Conservation (phyloP, 2,888 invertebrate genomes). For the Pachliopta kotzebuea region DNA sequence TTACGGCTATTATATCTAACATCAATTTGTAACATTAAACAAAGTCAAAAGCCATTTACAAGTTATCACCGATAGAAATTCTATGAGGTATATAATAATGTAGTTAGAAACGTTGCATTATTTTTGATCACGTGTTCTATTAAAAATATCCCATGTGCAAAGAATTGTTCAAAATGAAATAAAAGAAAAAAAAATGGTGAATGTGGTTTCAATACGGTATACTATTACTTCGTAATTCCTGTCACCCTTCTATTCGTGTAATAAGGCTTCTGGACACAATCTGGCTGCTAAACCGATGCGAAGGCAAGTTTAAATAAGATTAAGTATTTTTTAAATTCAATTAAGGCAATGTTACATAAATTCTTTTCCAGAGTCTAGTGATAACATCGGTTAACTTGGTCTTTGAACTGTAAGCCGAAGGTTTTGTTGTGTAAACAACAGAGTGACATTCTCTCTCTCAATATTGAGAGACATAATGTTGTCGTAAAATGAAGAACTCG, state of each 20-base stretch:
- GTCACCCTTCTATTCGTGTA: conserved; percentile 1
- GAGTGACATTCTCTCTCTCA: conserved; percentile 1
- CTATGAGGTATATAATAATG: too few species aligned
- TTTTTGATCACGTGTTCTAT: background rate
- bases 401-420: conserved; percentile 3
- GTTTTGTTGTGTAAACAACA: conserved; percentile 3
- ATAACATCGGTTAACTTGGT: conserved; percentile 1
- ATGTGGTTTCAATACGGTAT: background rate
- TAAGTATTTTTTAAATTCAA: conserved; percentile 4
- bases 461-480: background rate
- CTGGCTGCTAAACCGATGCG: conserved; percentile 20
- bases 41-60: too few species aligned
- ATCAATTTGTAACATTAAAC: too few species aligned
- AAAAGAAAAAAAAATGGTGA: background rate
- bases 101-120: background rate
- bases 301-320: conserved; percentile 5
- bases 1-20: too few species aligned
- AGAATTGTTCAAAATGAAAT: background rate
- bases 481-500: background rate
- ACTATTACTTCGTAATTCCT: conserved; percentile 1
- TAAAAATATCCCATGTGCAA: background rate
- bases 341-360: background rate
- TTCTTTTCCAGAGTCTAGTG: background rate
- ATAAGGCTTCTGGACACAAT: conserved; percentile 22
- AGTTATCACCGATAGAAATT: too few species aligned